Base-by-base conservation (phyloP, 2,888 invertebrate genomes). In the Furcula furcula region DNA sequence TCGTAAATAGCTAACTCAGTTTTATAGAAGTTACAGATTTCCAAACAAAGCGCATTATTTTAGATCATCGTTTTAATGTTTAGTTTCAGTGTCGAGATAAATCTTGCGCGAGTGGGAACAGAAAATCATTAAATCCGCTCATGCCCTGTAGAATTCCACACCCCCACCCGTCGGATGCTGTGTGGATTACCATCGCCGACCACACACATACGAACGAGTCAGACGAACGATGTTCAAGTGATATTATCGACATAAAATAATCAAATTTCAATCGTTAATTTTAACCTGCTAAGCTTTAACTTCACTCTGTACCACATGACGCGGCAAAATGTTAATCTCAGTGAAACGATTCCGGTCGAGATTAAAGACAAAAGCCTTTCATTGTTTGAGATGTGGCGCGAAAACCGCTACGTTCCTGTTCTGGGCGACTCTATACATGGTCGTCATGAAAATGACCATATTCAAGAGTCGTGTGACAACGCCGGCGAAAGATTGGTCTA, bases 111-210 rank as follows among this genome's bases (percentile, higher is more conserved):
- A 51, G 49, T 55, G 56, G 59, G 62, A 68, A 58, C 49, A 56
- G 56, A 83, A 86, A 88, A 89, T 89, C 89, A 69, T 81, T 89
- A 89, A 52, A 53, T 72, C 61, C 71, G 83, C 85, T 75, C 88
- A 88, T 88, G 89, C 89, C 68, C 89, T 47, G 82, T 85, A 29
- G 47, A 47, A 39, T 34, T 36, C 47, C 39, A 56, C 58, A 53
- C 53, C 50, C 59, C n/a, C n/a, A n/a, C n/a, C n/a, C 44, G 31
- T 33, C 38, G 77, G 85, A 84, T 73, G 82, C 86, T 85, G 86
- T 60, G 75, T 63, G 52, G 38, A 41, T 18, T 9, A 2, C 15
- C 15, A 2, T 1, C 3, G 41, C 32, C 31, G 22, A 22, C 2
- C 9, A 26, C 34, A 42, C 15, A 46, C 29, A 30, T 30, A 29